These are phyloP conservation scores for Dromococcyx pavoninus DNA, from an alignment of 2,797 vertebrate species.

Conservation along the genomic window DNA sequence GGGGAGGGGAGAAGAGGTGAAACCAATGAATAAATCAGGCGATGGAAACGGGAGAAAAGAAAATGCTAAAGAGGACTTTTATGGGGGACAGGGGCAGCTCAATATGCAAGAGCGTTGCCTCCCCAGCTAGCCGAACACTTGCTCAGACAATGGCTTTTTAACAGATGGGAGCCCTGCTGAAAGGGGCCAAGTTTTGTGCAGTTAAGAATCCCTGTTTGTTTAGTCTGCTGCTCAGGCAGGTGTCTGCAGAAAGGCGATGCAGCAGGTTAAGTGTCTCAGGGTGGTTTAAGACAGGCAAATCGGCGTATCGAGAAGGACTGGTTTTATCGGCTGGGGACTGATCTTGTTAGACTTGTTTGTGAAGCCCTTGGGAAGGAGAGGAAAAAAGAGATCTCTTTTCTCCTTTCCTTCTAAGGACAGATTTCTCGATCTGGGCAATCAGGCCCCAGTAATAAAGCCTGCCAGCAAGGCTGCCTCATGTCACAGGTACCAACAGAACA, in stretches of 20 bases:
- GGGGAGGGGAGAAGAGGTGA: conserved; percentile 84
- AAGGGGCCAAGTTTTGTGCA: conserved; percentile 84
- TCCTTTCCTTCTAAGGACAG: not conserved
- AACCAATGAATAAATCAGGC: conserved; percentile 99
- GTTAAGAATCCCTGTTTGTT: conserved; percentile 85
- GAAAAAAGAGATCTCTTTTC: not conserved
- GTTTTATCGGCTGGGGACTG: conserved; percentile 34
- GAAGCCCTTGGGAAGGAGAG: not conserved
- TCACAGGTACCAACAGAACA: not conserved
- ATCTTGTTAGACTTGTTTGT: conserved; percentile 23
- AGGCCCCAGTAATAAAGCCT: not conserved
- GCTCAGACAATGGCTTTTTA: conserved; percentile 90
- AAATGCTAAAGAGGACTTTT: conserved; percentile 90
- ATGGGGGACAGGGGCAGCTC: conserved; percentile 79
- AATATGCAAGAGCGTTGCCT: conserved; percentile 71
- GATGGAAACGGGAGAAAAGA: conserved; percentile 81
- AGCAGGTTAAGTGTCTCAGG: conserved; percentile 75
- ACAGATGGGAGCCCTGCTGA: conserved; percentile 92
- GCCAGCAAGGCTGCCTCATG: not conserved
- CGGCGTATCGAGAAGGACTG: conserved; percentile 28
- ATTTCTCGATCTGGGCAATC: not conserved
- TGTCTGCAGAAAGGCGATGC: conserved; percentile 79
- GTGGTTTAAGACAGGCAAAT: conserved; percentile 54
- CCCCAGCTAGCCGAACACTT: conserved; percentile 87
- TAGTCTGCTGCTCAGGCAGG: conserved; percentile 86